Evolutionary conservation across 2,888 invertebrate species (phyloP), one percentile per base, ranked within the genome.

Genomic region (Tridacna crocea): DNA sequence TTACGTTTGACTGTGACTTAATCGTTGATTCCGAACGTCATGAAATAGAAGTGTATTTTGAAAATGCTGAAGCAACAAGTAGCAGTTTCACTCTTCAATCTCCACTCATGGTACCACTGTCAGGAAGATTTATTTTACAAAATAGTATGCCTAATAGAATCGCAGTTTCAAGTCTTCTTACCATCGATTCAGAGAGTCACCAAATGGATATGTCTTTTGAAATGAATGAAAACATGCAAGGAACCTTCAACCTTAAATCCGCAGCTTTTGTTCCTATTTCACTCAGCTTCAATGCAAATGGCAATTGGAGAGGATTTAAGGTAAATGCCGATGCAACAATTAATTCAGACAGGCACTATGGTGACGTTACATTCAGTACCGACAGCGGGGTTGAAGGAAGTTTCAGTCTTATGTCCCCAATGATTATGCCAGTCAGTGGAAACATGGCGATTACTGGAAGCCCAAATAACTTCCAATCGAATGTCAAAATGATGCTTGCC

Each of bases 371-470:
- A 19, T 13, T 65, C 8, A 68, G 36, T n/a, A 46, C 22, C 15
- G 15, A 22, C 8, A 48, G 22, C 2, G 65, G 47, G 0, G n/a
- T 66, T 24, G 66, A 51, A 13, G 51, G 47, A 12, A 66, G 27
- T 11, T 55, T 75, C 22, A 68, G n/a, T 46, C 17, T 75, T 15
- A n/a, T 24, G 10, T 75, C 75, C 17, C 75, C 75, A 17, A 19
- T 68, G 26, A 55, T 51, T 1, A 10, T 36, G n/a, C 75, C 75
- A 27, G 8, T 75, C 2, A 66, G 19, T 13, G 75, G 27, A 15
- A 58, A 68, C 22, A 11, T 47, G 17, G 19, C 10, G 10, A 13
- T 47, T 19, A 72, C 24, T 12, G 72, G 72, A 26, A 72, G 55
- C 17, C 51, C 27, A 4, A 55, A 13, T 4, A 72, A 48, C 22